Evolutionary conservation across 2,113 vertebrate genomes (phyloP).

Genomic region (Mohoua ochrocephala): DNA sequence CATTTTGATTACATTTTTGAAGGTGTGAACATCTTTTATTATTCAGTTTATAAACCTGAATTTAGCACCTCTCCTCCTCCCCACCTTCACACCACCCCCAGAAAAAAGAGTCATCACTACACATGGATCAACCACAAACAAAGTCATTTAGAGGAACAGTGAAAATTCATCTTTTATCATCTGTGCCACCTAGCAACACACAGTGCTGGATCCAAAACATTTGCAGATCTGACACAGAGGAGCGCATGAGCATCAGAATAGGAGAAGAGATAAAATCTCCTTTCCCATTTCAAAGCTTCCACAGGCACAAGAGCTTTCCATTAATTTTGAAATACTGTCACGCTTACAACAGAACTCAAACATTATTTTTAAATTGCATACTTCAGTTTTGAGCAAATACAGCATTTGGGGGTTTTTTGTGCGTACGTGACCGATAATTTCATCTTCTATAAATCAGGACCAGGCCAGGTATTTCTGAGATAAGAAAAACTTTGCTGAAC

Average conservation of each 20-base stretch:
- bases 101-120: slow-evolving; percentile 1
- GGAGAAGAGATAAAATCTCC: background rate
- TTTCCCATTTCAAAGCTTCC: background rate
- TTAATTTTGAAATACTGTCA: background rate
- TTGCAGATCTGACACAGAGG: background rate
- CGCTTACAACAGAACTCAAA: background rate
- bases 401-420: rapidly evolving
- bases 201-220: background rate
- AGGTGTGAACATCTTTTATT: slow-evolving; percentile 49
- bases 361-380: background rate
- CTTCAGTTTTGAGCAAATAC: background rate
- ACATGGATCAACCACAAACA: slow-evolving; percentile 13
- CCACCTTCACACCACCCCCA: slow-evolving; percentile 38
- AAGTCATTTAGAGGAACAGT: background rate
- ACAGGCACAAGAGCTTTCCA: background rate
- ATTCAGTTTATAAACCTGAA: slow-evolving; percentile 34
- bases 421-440: background rate
- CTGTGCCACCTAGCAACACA: slow-evolving; percentile 55
- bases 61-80: slow-evolving; percentile 37
- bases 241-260: background rate
- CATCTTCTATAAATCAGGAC: background rate
- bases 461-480: background rate
- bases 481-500: background rate
- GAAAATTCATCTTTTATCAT: slow-evolving; percentile 42
- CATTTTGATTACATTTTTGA: slow-evolving; percentile 5